Base-by-base conservation (phyloP, 1,140 invertebrate genomes). In the Drosophila ambigua region DNA sequence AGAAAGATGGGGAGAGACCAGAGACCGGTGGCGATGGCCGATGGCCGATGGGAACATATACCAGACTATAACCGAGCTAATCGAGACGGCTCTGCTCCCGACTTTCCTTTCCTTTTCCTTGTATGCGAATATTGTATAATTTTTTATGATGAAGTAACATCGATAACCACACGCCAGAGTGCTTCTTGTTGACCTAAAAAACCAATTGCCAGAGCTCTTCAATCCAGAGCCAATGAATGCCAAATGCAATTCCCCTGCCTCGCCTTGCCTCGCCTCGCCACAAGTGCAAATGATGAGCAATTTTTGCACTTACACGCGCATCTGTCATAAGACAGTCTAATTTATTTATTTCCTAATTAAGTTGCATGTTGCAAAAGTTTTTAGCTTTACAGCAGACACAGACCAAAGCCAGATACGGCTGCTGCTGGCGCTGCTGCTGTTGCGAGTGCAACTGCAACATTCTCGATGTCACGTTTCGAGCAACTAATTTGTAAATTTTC, bases 401-500 rank as follows among this genome's bases (percentile, higher is more conserved):
- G 20, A 24, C 57, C 61, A 45, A 69, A 63, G 41, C 7, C 26
- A 78, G 61, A 60, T 55, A 48, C 35, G 52, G 51, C 51, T 64
- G 20, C 11, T 55, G 51, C 51, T 64, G 20, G 2, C 1, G 61
- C 54, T 65, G 59, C 48, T 64, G 67, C 41, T 54, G 58, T 50
- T 65, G 64, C 59, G 60, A 52, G 52, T 60, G 57, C 60, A 76
- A 63, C 46, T 75, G 54, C 58, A 57, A 60, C 78, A 82, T 66
- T 50, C 73, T 65, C 57, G 58, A 76, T 88, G 82, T 87, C 82
- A 87, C 82, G 82, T 88, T 88, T 88, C 71, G 61, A 63, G 79
- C 83, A 87, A 87, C 82, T 87, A 87, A 87, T 87, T 87, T 87
- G 83, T 87, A 87, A 87, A 87, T 87, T 88, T 82, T 82, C 71